These are phyloP conservation scores for Danio tinwini DNA, from an alignment of 2,797 vertebrate genomes.

Conservation along the genomic window DNA sequence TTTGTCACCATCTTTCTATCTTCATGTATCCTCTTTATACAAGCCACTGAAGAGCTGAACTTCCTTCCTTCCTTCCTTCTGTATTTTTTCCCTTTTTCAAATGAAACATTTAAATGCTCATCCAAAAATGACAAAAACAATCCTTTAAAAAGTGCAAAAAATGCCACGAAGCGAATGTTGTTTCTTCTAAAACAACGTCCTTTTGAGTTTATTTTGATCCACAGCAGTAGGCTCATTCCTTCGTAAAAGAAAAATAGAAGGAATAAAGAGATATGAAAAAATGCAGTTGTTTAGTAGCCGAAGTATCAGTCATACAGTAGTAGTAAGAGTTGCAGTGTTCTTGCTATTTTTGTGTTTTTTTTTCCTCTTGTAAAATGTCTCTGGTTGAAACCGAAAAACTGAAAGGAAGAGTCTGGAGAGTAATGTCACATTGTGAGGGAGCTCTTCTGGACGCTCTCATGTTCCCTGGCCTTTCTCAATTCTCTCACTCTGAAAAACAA, in stretches of 20 bases:
- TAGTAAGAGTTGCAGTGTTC: conserved; percentile 76
- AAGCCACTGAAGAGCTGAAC: conserved; percentile 61
- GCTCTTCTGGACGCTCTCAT: conserved; percentile 93
- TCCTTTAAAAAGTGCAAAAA: conserved; percentile 87
- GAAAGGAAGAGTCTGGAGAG: conserved; percentile 91
- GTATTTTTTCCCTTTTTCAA: conserved; percentile 60
- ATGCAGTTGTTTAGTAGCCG: conserved; percentile 74
- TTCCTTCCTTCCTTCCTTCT: conserved; percentile 56
- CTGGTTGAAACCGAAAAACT: conserved; percentile 93
- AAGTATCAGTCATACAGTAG: conserved; percentile 72
- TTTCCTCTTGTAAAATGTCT: conserved; percentile 92
- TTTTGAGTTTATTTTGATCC: conserved; percentile 87
- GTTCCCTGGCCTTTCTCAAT: conserved; percentile 99
- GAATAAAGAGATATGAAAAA: conserved; percentile 77
- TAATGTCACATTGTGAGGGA: conserved; percentile 97
- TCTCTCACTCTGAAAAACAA: conserved; percentile 97
- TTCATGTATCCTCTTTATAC: conserved; percentile 59
- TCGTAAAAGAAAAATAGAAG: conserved; percentile 75
- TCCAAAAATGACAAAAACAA: conserved; percentile 69
- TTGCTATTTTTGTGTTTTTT: conserved; percentile 64
- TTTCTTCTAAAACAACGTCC: conserved; percentile 63
- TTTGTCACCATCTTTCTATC: conserved; percentile 64
- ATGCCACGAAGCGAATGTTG: conserved; percentile 82
- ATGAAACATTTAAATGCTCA: conserved; percentile 62
- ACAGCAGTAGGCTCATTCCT: conserved; percentile 77